Evolutionary conservation across 2,113 vertebrate species (phyloP).

Genomic region (Marcusenius ussheri): DNA sequence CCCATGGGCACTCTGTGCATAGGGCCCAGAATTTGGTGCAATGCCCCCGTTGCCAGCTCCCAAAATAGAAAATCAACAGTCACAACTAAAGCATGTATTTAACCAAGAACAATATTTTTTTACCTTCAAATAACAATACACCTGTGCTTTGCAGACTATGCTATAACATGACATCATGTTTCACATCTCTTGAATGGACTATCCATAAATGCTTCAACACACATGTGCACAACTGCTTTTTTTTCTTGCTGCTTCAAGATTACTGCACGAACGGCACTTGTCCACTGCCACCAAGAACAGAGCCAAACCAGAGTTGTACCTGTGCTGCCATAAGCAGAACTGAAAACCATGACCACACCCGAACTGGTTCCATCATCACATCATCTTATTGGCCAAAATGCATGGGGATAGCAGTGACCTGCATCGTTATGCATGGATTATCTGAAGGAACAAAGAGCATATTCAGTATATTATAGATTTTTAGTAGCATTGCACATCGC

Average conservation of each 20-base stretch:
- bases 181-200: neutral
- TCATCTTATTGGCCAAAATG: neutral
- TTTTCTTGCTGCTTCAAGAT: neutral
- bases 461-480: neutral
- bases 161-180: neutral
- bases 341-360: neutral
- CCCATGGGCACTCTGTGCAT: no score
- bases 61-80: neutral
- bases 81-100: neutral
- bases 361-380: neutral
- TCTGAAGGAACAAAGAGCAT: neutral
- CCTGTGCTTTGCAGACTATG: neutral
- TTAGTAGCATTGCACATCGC: neutral
- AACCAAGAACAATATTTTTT: neutral
- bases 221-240: neutral
- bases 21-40: no score
- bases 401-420: neutral
- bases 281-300: neutral
- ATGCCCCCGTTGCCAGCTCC: neutral
- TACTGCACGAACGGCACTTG: neutral
- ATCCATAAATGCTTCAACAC: neutral
- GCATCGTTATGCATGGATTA: neutral
- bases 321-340: neutral
- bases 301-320: neutral
- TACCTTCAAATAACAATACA: neutral